These are phyloP conservation scores for Idaea straminata DNA, from an alignment of 2,888 invertebrate species.

Conservation along the genomic window DNA sequence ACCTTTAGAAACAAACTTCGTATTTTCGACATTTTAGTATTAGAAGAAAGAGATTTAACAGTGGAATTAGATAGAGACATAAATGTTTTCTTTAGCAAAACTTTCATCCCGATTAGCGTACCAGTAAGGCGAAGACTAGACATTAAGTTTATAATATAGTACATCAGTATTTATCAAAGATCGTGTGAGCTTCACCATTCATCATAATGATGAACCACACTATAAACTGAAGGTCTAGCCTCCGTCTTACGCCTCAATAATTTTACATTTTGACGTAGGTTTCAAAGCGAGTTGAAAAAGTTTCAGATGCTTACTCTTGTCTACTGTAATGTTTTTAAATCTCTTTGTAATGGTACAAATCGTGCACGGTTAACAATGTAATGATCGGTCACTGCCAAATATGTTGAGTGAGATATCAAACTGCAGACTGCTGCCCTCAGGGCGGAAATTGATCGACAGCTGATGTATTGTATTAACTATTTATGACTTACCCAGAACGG, in stretches of 20 bases:
- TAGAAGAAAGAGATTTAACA: not conserved
- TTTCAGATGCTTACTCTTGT: not conserved
- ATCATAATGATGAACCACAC: no score
- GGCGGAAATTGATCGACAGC: constrained; percentile 47
- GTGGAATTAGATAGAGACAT: no score
- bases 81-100: no score
- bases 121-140: no score
- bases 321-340: not conserved
- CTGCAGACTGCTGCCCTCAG: constrained; percentile 46
- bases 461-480: constrained; percentile 8
- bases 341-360: constrained; percentile 21
- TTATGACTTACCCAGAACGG: constrained; percentile 62
- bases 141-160: no score
- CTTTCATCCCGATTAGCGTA: no score
- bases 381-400: constrained; percentile 61
- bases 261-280: no score
- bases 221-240: no score
- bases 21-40: not conserved
- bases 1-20: constrained; percentile 13
- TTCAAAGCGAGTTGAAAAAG: not conserved
- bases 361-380: constrained; percentile 25
- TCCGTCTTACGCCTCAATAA: no score
- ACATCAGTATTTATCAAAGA: no score
- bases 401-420: constrained; percentile 55
- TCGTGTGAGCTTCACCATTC: no score